Base-by-base conservation (phyloP, 2,888 invertebrate species). In the Leucania comma region DNA sequence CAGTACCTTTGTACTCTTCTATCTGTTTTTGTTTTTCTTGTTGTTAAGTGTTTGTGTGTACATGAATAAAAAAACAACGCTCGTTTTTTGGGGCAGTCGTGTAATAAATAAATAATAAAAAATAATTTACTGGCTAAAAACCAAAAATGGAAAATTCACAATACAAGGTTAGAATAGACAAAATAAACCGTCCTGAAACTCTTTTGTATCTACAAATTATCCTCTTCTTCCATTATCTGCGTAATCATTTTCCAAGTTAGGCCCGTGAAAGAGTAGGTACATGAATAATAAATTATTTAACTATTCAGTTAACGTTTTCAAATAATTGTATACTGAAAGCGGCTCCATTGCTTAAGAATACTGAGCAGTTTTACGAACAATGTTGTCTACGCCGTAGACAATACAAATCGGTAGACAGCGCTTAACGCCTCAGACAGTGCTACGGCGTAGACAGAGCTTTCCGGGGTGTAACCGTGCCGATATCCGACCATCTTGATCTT, bases 321-420 rank as follows among this genome's bases (percentile, higher is more conserved):
- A 75, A 80, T 80, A 80, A 80, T 82, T 79, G 68, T 75, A 64
- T 53, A 75, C 68, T 64, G 62, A 82, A 80, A 82, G 26, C 61
- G 60, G 50, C 66, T 75, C 48, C 56, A 80, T 66, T 32, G 56
- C 71, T 80, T 71, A 75, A 62, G 83, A 82, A 81, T 82, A 75
- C 75, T 80, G 83, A 80, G 42, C 53, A 71, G 80, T 67, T 56
- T 81, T 54, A 14, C 58, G 53, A 60, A 81, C 66, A 79, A 71
- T 67, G 68, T 70, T 59, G 48, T 60, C 79, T 72, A 79, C 68
- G 76, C 51, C 65, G 75, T 75, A 62, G 32, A 32, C 29, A 53
- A 17, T 20, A 17, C 29, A 17, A 8, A 8, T 24, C 26, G 2
- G 10, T 54, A 29, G 26, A 54, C 29, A 24, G 5, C 35, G 62